Conservation (phyloP, 2,888 invertebrate species). For the Monopis laevigella region DNA sequence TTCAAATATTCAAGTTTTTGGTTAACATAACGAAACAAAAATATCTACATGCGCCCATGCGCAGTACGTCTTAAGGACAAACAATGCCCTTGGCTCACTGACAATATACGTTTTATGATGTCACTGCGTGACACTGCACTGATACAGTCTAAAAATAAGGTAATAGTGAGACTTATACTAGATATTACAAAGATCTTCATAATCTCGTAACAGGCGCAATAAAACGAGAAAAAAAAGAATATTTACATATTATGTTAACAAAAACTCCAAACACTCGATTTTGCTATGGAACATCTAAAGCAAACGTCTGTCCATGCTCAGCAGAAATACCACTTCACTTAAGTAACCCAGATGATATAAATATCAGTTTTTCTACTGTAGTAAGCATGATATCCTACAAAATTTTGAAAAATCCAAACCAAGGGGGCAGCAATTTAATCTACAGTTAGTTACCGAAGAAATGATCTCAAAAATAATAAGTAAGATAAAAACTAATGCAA, state of each 20-base stretch:
- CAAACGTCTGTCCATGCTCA: not conserved
- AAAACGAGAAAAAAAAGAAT: not conserved
- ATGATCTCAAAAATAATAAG: not conserved
- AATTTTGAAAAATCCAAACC: too few relatives aligned
- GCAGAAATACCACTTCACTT: not conserved
- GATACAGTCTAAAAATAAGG: too few relatives aligned
- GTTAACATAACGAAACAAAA: not conserved
- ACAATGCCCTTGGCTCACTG: not conserved
- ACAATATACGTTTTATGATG: not conserved
- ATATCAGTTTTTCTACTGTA: not conserved
- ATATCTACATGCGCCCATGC: not conserved
- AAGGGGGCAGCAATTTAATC: not conserved
- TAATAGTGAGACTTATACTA: not conserved
- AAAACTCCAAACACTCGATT: not conserved
- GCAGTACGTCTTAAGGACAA: not conserved
- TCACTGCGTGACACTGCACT: not conserved
- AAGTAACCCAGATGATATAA: not conserved
- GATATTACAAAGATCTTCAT: not conserved
- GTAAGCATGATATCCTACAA: too few relatives aligned
- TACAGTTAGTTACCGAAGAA: not conserved
- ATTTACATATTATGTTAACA: constrained; percentile 1
- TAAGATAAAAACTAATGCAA: not conserved
- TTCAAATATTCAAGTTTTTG: too few relatives aligned
- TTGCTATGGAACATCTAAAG: not conserved
- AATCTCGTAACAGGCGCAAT: not conserved